These are phyloP conservation scores for Berghia stephanieae DNA, from an alignment of 1,140 invertebrate species.

Conservation along the genomic window DNA sequence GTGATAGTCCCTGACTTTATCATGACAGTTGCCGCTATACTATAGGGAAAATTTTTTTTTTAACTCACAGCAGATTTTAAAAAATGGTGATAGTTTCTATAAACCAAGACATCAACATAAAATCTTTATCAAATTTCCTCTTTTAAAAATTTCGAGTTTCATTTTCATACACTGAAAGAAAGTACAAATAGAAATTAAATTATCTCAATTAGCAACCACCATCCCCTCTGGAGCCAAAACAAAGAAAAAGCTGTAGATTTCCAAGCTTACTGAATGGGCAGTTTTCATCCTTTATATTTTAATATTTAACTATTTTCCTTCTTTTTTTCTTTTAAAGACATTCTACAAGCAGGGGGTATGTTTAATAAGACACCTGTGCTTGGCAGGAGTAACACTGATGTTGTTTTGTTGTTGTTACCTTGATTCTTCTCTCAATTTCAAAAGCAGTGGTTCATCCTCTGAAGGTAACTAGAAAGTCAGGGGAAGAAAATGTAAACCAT, in stretches of 20 bases:
- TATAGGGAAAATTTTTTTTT: no score
- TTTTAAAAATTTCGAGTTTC: no score
- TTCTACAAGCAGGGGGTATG: neutral
- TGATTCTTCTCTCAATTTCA: conserved; percentile 87
- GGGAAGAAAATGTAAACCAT: neutral
- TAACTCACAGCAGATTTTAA: no score
- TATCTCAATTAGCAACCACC: no score
- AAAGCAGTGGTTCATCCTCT: conserved; percentile 78
- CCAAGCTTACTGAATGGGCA: no score
- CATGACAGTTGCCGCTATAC: no score
- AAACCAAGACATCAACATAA: no score
- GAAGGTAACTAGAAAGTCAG: conserved; percentile 72
- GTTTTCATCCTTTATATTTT: neutral
- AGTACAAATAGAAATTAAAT: no score
- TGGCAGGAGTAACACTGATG: neutral
- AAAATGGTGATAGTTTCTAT: no score
- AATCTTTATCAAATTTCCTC: no score
- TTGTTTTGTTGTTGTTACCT: conserved; percentile 50
- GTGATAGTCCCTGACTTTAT: no score
- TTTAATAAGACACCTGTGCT: neutral
- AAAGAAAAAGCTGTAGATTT: neutral
- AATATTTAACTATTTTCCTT: neutral
- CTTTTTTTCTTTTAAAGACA: neutral
- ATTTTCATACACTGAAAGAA: no score
- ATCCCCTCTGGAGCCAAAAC: neutral